These are phyloP conservation scores for Sitobion miscanthi DNA, from an alignment of 1,140 invertebrate species.

Conservation along the genomic window DNA sequence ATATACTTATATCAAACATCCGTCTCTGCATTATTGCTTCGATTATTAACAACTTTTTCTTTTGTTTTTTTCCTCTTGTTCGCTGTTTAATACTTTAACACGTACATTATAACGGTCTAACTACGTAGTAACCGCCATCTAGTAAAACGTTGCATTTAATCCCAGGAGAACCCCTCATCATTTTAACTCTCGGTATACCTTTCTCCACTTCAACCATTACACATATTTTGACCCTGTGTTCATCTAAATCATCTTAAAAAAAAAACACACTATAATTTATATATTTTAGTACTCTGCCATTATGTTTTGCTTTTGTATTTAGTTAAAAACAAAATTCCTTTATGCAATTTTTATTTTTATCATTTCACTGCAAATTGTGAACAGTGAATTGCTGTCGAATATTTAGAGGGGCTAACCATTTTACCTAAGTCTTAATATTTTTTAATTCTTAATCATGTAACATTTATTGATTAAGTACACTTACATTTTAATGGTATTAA, in stretches of 20 bases:
- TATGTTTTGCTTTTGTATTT: not conserved
- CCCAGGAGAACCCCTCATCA: not conserved
- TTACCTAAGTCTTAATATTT: not conserved
- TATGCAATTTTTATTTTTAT: not conserved
- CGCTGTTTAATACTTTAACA: conserved; percentile 4
- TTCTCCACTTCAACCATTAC: not conserved
- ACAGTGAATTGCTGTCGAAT: no score
- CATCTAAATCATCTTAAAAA: not conserved
- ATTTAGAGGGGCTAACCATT: not conserved
- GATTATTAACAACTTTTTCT: not conserved
- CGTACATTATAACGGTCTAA: not conserved
- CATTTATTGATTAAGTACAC: not conserved
- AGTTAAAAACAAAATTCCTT: not conserved
- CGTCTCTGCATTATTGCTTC: not conserved
- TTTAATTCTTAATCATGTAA: not conserved
- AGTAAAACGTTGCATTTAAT: conserved; percentile 31
- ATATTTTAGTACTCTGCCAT: not conserved
- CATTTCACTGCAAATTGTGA: no score
- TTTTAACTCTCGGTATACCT: not conserved
- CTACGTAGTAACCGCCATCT: not conserved
- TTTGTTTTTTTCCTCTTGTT: not conserved
- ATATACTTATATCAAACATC: not conserved
- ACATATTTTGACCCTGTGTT: not conserved
- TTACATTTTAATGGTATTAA: not conserved
- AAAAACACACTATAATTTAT: not conserved